phyloP scores from a whole-genome alignment of 2,113 vertebrate species.

The Drymodes brunneopygia region DNA sequence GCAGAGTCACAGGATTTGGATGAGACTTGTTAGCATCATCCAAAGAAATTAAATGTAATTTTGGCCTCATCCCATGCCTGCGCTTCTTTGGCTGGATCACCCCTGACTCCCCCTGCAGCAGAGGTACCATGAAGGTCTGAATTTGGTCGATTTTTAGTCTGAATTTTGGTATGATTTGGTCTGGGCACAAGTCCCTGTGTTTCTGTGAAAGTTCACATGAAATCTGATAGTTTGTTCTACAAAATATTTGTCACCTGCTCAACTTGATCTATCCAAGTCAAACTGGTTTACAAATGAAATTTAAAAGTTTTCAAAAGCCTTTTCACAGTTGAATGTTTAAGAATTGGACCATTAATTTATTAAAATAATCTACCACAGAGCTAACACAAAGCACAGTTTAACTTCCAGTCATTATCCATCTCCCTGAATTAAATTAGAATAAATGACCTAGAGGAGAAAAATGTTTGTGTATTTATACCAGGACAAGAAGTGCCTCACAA shows the following conservation, averaged over 20 bases:
- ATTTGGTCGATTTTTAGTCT: no score
- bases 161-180: neutral
- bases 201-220: neutral
- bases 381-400: neutral
- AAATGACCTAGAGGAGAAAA: neutral
- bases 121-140: neutral
- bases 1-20: neutral
- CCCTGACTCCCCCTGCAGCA: neutral
- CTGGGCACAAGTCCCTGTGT: neutral
- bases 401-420: neutral
- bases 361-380: neutral
- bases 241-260: neutral
- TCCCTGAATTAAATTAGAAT: neutral
- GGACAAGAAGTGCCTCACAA: neutral
- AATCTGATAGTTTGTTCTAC: accelerated
- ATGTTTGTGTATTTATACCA: neutral
- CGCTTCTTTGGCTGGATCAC: neutral
- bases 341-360: neutral
- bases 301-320: neutral
- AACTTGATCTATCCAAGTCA: neutral
- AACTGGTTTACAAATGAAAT: neutral
- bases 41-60: neutral
- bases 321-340: neutral
- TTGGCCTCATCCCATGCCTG: neutral
- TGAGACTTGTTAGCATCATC: neutral